Conservation (phyloP, 2,888 invertebrate species). For the Habroteleia sp. region DNA sequence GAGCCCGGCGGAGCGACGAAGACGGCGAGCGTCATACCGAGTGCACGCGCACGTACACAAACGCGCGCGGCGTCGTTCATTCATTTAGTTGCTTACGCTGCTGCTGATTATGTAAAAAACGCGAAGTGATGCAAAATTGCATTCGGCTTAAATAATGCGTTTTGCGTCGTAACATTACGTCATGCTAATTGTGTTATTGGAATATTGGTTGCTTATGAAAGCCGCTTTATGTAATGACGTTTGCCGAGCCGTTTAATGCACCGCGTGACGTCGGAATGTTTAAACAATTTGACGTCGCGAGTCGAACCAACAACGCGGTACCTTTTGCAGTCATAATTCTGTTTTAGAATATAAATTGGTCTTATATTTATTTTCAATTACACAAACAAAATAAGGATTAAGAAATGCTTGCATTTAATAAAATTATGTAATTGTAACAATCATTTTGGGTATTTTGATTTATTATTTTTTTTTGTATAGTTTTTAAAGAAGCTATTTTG, state of each 20-base stretch:
- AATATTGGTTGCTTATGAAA: constrained; percentile 20
- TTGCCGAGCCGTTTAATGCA: constrained; percentile 1
- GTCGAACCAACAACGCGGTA: too few relatives aligned
- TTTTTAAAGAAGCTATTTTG: too few relatives aligned
- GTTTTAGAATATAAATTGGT: too few relatives aligned
- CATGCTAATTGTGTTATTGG: constrained; percentile 27
- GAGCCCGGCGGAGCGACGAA: background rate
- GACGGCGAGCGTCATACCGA: too few relatives aligned
- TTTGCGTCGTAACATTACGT: constrained; percentile 32
- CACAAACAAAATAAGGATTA: too few relatives aligned
- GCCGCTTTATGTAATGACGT: constrained; percentile 18
- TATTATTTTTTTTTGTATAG: too few relatives aligned
- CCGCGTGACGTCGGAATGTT: constrained; percentile 20
- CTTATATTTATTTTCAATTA: too few relatives aligned
- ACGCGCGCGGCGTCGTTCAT: constrained; percentile 17
- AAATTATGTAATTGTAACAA: too few relatives aligned
- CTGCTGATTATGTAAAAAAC: constrained; percentile 26
- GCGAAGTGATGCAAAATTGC: constrained; percentile 24
- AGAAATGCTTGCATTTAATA: too few relatives aligned
- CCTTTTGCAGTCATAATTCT: too few relatives aligned
- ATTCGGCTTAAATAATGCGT: constrained; percentile 27
- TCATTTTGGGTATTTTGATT: too few relatives aligned
- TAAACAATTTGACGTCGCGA: constrained; percentile 21
- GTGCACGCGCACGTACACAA: constrained; percentile 1
- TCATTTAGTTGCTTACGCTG: constrained; percentile 29